A percentile compares a stretch with the other conserved stretches of the same genome.
phyloP scores from a whole-genome alignment of 2,797 vertebrate genomes.

The Phyllotis vaccarum region DNA sequence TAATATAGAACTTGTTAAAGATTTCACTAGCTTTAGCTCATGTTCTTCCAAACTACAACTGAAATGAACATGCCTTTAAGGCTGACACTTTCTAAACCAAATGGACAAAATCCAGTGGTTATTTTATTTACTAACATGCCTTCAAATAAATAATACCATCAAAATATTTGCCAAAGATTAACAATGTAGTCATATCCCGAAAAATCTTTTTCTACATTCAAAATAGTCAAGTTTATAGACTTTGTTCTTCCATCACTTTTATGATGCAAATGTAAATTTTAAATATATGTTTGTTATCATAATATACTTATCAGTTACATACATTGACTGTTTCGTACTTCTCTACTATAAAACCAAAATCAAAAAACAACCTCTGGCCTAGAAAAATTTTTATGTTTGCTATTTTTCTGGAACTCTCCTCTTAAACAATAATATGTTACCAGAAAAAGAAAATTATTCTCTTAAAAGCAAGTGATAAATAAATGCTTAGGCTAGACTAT shows the following conservation, averaged over 20 bases:
- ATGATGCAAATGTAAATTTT: not conserved
- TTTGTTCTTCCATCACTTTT: not conserved
- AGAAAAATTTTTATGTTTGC: not conserved
- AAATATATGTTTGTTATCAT: not conserved
- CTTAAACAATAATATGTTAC: not conserved
- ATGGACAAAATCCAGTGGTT: not conserved
- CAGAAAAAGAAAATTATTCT: not conserved
- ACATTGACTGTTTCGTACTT: not conserved
- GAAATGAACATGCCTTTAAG: not conserved
- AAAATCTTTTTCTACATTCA: not conserved
- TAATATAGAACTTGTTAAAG: constrained; percentile 8
- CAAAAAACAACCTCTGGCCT: not conserved
- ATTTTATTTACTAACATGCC: not conserved
- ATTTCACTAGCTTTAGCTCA: not conserved
- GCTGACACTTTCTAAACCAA: not conserved
- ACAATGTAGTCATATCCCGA: not conserved
- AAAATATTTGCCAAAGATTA: not conserved
- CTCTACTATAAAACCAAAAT: not conserved
- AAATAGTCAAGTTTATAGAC: not conserved
- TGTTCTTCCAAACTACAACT: not conserved
- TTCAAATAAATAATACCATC: not conserved
- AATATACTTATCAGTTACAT: not conserved
- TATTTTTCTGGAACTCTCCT: not conserved
- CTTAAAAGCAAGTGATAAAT: not conserved
- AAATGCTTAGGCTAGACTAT: not conserved